These are phyloP conservation scores for Pemphigus obesinymphae DNA, from an alignment of 1,140 invertebrate genomes.

Conservation along the genomic window DNA sequence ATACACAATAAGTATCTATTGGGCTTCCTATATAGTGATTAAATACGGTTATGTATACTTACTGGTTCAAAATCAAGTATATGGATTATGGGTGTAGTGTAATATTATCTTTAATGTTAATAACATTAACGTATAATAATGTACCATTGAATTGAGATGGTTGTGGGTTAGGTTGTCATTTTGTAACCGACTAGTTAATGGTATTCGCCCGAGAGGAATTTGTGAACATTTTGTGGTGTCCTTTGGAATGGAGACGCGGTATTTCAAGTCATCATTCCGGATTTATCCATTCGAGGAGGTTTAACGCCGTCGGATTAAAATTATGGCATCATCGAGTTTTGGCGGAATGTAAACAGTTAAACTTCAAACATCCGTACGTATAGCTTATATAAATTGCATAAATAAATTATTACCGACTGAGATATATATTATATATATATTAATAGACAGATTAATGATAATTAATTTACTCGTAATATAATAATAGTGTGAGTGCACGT, in stretches of 20 bases:
- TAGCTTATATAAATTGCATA: neutral
- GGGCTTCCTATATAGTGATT: too few species aligned
- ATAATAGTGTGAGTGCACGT: too few species aligned
- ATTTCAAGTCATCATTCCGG: slow-evolving; percentile 14
- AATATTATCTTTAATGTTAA: neutral
- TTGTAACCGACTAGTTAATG: slow-evolving; percentile 2
- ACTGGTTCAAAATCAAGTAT: neutral
- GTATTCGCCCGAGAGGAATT: slow-evolving; percentile 21
- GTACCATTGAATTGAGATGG: slow-evolving; percentile 2
- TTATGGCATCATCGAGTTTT: neutral
- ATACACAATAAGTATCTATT: too few species aligned
- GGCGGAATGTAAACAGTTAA: neutral
- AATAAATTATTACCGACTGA: neutral
- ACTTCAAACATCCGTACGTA: neutral
- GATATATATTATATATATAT: neutral
- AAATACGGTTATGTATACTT: too few species aligned
- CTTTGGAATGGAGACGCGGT: slow-evolving; percentile 20
- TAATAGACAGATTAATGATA: neutral
- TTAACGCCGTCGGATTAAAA: neutral
- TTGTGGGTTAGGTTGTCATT: slow-evolving; percentile 1
- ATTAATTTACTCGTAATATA: neutral
- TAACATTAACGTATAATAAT: neutral
- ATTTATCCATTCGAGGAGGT: slow-evolving; percentile 7
- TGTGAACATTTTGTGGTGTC: slow-evolving; percentile 23
- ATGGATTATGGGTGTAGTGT: neutral